phyloP scores from a whole-genome alignment of 2,888 invertebrate species.

The Clepsis dumicolana region DNA sequence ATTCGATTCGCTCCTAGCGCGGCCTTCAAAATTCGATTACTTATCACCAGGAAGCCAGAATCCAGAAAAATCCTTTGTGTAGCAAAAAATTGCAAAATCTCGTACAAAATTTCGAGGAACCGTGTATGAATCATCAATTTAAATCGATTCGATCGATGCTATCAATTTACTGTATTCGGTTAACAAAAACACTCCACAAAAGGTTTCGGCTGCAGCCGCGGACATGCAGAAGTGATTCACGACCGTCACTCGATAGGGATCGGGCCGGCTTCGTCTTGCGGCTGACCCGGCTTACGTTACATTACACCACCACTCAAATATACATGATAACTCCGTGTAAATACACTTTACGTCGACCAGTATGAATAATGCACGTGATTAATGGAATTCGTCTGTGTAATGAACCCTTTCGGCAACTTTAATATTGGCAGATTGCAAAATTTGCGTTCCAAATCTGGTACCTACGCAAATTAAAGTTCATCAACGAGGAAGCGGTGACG shows the following conservation, averaged over 20 bases:
- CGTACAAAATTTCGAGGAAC: conserved; percentile 58
- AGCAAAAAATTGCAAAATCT: conserved; percentile 47
- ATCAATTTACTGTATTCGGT: conserved; percentile 63
- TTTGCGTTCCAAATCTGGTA: conserved; percentile 15
- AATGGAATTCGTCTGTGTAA: conserved; percentile 13
- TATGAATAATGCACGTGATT: conserved; percentile 13
- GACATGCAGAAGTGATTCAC: conserved; percentile 65
- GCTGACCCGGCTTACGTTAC: conserved; percentile 64
- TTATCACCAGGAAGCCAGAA: conserved; percentile 26
- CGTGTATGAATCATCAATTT: conserved; percentile 70
- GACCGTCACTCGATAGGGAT: conserved; percentile 65
- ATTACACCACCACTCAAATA: conserved; percentile 52
- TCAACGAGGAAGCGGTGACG: conserved; percentile 32
- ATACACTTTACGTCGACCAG: conserved; percentile 24
- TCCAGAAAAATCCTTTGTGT: conserved; percentile 14
- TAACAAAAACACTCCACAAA: conserved; percentile 69
- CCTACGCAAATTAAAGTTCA: conserved; percentile 29
- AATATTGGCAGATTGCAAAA: neutral
- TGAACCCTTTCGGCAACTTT: conserved; percentile 2
- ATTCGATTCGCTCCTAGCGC: conserved; percentile 19
- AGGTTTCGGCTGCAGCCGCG: conserved; percentile 62
- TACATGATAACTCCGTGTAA: conserved; percentile 40
- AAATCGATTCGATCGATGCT: conserved; percentile 65
- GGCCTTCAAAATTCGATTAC: conserved; percentile 18
- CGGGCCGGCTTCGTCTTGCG: conserved; percentile 64